phyloP scores from a whole-genome alignment of 2,888 invertebrate species.

The Fragum sueziense region DNA sequence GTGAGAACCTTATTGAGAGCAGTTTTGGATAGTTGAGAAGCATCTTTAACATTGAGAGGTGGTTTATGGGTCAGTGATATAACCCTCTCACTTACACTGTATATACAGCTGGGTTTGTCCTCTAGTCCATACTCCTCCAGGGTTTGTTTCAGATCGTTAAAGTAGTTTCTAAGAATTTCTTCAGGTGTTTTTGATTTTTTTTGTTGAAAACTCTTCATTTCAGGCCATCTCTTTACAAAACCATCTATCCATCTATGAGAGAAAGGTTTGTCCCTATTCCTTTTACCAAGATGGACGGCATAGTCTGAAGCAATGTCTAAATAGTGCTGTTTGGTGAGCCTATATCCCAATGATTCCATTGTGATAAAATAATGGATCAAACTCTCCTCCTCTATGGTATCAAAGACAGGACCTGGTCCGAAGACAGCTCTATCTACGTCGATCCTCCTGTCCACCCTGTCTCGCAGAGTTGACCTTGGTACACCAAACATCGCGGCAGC shows the following conservation, averaged over 20 bases:
- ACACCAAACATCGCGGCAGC: constrained; percentile 20
- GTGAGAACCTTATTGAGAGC: background rate
- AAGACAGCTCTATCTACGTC: constrained; percentile 13
- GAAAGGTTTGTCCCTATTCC: constrained; percentile 19
- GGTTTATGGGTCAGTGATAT: no score
- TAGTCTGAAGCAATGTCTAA: constrained; percentile 35
- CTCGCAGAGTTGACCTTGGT: constrained; percentile 34
- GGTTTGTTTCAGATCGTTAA: no score
- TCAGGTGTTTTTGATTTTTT: no score
- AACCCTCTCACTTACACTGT: no score
- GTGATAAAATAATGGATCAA: constrained; percentile 27
- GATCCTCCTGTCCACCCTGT: constrained; percentile 29
- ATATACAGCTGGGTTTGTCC: no score
- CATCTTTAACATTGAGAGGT: no score
- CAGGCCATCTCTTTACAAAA: constrained; percentile 38
- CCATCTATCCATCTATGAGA: constrained; percentile 42
- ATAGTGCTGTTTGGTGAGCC: constrained; percentile 37
- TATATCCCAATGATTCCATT: constrained; percentile 35
- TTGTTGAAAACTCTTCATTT: constrained; percentile 34
- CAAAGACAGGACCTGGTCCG: constrained; percentile 23
- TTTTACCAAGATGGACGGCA: constrained; percentile 36
- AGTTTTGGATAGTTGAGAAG: no score
- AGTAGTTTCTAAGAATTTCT: no score
- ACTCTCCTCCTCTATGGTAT: constrained; percentile 8
- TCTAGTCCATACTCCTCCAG: no score